Percentiles rank a stretch among this genome's conserved stretches.
Conservation (phyloP, 2,113 vertebrate species). For the Tychaedon coryphoeus region DNA sequence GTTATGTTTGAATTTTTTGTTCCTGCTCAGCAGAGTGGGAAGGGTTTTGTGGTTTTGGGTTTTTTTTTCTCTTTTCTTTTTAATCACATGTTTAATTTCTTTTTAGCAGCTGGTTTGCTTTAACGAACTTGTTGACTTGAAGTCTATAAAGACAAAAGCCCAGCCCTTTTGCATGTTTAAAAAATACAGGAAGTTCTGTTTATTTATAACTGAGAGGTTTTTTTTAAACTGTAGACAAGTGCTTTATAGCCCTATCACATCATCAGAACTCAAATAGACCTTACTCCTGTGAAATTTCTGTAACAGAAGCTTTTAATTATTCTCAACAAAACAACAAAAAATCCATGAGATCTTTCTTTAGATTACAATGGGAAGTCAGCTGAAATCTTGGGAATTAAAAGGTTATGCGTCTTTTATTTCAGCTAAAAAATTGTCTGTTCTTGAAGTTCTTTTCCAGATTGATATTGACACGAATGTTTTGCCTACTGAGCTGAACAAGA, state of each 20-base stretch:
- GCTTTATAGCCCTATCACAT: background rate
- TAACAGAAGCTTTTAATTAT: background rate
- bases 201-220: background rate
- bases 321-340: background rate
- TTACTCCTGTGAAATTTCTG: background rate
- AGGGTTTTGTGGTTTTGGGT: background rate
- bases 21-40: background rate
- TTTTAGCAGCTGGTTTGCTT: background rate
- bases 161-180: background rate
- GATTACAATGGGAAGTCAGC: background rate
- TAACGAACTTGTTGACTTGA: background rate
- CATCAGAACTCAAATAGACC: background rate
- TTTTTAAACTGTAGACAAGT: background rate
- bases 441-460: background rate
- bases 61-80: background rate
- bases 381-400: background rate
- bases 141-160: background rate
- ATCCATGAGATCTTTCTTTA: background rate
- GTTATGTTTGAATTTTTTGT: background rate
- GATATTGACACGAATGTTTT: background rate
- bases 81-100: background rate
- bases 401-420: background rate
- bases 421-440: background rate
- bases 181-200: background rate
- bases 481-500: background rate